Evolutionary conservation across 1,140 invertebrate species (phyloP).

Genomic region (Anoplophora glabripennis): DNA sequence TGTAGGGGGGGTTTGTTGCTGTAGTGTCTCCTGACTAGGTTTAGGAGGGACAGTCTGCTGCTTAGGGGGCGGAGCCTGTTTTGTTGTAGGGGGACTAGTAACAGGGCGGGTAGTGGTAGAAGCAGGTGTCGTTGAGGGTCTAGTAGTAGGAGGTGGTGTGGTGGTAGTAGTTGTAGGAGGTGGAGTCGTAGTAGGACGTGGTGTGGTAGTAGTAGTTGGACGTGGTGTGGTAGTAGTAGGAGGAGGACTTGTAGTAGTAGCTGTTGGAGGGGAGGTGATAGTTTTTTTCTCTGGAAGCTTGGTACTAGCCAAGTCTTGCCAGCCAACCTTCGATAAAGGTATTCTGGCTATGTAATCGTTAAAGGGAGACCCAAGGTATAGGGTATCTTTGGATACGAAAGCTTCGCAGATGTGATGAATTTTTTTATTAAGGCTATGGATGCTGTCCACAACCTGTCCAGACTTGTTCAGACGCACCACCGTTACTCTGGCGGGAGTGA

Average conservation of each 20-base stretch:
- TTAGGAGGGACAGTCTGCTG: slow-evolving; percentile 21
- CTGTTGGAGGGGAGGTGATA: slow-evolving; percentile 29
- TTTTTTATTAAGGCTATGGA: slow-evolving; percentile 55
- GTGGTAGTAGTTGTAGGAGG: slow-evolving; percentile 18
- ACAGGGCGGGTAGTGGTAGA: not conserved
- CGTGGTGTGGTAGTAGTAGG: slow-evolving; percentile 21
- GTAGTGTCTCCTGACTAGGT: too few species aligned
- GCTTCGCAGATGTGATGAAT: slow-evolving; percentile 58
- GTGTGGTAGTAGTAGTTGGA: slow-evolving; percentile 27
- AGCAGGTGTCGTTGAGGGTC: not conserved
- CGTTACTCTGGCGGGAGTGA: slow-evolving; percentile 43
- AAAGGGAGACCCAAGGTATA: slow-evolving; percentile 70
- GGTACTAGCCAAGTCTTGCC: slow-evolving; percentile 38
- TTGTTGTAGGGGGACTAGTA: slow-evolving; percentile 8
- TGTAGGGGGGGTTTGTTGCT: slow-evolving; percentile 18
- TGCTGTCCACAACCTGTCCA: slow-evolving; percentile 63
- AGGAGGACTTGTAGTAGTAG: slow-evolving; percentile 22
- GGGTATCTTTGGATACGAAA: slow-evolving; percentile 54
- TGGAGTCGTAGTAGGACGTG: slow-evolving; percentile 20
- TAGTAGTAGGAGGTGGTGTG: not conserved
- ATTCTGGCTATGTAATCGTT: slow-evolving; percentile 64
- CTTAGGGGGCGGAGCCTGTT: slow-evolving; percentile 16
- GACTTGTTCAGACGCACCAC: slow-evolving; percentile 62
- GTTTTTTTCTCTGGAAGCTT: slow-evolving; percentile 28
- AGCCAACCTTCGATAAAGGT: slow-evolving; percentile 54